Evolutionary conservation across 2,113 vertebrate species (phyloP).

Genomic region (Heteronetta atricapilla): DNA sequence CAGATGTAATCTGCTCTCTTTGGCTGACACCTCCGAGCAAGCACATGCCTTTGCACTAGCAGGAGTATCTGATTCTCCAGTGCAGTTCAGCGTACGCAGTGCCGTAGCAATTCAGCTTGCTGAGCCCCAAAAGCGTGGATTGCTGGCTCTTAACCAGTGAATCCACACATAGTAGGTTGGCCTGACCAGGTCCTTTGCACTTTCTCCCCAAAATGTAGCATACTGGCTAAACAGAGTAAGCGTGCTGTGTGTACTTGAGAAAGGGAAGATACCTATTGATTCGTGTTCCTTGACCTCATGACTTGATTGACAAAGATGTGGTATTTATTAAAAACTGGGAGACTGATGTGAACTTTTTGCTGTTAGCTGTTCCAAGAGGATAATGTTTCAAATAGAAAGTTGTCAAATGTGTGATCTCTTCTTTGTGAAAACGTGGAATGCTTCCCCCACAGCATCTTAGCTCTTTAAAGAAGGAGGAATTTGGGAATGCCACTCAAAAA

Average conservation of each 20-base stretch:
- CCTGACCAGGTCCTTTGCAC: neutral
- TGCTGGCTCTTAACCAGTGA: neutral
- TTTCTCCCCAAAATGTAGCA: neutral
- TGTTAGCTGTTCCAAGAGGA: neutral
- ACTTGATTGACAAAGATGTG: neutral
- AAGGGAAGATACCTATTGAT: neutral
- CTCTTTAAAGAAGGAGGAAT: neutral
- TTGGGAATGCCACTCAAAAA: neutral
- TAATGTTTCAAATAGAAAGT: neutral
- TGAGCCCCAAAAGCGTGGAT: neutral
- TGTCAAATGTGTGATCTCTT: neutral
- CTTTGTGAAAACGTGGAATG: neutral
- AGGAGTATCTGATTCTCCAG: neutral
- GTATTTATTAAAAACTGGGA: neutral
- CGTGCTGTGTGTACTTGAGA: neutral
- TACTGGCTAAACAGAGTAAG: neutral
- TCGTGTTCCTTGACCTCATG: neutral
- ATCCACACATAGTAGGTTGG: neutral
- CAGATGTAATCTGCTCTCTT: conserved; percentile 52
- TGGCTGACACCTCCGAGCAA: neutral
- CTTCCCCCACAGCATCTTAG: neutral
- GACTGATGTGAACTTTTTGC: neutral
- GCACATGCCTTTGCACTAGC: neutral
- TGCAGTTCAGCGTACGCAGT: neutral
- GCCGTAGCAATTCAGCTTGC: neutral